Conservation (phyloP, 2,797 vertebrate genomes). For the Pygocentrus nattereri region DNA sequence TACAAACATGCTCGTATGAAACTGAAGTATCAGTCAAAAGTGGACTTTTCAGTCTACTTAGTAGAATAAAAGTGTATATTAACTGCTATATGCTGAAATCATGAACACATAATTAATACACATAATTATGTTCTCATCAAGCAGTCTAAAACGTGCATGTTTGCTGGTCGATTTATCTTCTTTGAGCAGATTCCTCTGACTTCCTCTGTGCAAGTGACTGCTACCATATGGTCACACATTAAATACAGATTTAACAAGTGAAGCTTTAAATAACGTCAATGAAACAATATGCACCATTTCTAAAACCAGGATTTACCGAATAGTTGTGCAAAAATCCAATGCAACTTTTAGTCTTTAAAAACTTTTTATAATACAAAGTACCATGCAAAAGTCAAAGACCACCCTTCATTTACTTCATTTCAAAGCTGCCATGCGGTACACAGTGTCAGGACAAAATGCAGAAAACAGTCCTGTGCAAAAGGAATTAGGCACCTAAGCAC, state of each 20-base stretch:
- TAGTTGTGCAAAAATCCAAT: background rate
- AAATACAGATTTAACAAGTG: conserved; percentile 12
- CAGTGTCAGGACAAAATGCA: no score
- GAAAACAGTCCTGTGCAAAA: no score
- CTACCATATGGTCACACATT: background rate
- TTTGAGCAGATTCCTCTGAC: background rate
- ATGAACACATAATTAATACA: background rate
- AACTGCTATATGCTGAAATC: background rate
- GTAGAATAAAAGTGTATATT: background rate
- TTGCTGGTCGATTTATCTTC: background rate
- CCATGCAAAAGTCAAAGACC: no score
- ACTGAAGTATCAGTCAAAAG: background rate
- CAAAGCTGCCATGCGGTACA: no score
- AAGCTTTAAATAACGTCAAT: background rate
- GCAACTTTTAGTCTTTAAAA: background rate
- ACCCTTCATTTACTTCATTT: no score
- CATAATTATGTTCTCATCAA: background rate
- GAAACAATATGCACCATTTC: background rate
- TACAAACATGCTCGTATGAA: background rate
- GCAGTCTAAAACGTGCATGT: background rate
- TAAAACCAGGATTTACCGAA: background rate
- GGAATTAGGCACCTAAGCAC: no score
- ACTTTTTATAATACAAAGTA: no score
- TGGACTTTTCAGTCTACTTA: background rate
- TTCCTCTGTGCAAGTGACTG: background rate